These are phyloP conservation scores for Marcusenius ussheri DNA, from an alignment of 2,113 vertebrate genomes.

Conservation along the genomic window DNA sequence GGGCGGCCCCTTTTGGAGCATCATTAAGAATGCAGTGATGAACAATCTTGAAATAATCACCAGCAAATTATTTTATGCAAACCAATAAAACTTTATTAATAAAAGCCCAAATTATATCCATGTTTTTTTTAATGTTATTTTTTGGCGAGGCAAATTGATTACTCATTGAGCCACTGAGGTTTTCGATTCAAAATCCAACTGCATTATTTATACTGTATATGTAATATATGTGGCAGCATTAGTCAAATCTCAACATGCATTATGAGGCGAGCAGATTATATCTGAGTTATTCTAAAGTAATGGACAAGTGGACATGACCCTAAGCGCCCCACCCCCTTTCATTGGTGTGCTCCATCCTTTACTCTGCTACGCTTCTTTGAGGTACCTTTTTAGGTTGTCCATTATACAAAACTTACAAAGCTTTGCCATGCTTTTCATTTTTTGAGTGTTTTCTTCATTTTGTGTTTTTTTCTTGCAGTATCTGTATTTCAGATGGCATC, in stretches of 20 bases:
- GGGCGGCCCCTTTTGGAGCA: neutral
- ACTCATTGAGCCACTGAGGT: neutral
- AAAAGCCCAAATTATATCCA: neutral
- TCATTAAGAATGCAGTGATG: constrained; percentile 1
- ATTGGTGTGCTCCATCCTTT: neutral
- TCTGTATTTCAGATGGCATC: neutral
- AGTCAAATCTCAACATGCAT: neutral
- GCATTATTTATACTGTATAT: neutral
- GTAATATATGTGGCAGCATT: neutral
- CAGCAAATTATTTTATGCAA: neutral
- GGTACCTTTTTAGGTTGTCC: neutral
- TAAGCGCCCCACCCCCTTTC: neutral
- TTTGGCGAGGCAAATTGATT: neutral
- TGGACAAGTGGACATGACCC: neutral
- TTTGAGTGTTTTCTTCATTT: neutral
- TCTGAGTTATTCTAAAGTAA: neutral
- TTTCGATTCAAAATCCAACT: neutral
- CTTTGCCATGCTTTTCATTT: neutral
- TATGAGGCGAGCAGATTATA: neutral
- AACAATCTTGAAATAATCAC: neutral
- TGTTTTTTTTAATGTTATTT: neutral
- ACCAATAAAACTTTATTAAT: neutral
- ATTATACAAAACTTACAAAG: neutral
- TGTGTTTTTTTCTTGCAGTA: neutral
- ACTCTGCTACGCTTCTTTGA: neutral